Percentiles rank a stretch among this genome's conserved stretches.
phyloP scores from a whole-genome alignment of 2,797 vertebrate genomes.

The Psittacula derbiana region DNA sequence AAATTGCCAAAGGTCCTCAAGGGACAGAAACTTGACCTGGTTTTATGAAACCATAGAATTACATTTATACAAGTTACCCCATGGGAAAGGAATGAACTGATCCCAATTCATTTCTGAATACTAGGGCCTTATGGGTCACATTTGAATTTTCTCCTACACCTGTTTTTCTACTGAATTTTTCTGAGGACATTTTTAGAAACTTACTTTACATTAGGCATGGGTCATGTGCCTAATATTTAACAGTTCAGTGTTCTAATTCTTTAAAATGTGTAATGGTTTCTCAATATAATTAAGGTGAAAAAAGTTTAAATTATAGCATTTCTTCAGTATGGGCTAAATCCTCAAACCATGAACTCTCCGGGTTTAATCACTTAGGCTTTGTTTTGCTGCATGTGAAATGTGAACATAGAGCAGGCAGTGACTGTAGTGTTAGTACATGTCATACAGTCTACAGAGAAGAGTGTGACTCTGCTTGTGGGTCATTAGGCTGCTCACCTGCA shows the following conservation, averaged over 20 bases:
- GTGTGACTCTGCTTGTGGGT: background rate
- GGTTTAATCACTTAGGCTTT: background rate
- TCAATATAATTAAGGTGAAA: slow-evolving; percentile 10
- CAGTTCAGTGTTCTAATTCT: slow-evolving; percentile 53
- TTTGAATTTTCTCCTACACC: slow-evolving; percentile 74
- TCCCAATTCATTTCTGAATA: slow-evolving; percentile 79
- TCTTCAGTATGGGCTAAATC: background rate
- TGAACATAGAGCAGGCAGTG: background rate
- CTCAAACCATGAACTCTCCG: background rate
- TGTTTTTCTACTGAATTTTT: slow-evolving; percentile 70
- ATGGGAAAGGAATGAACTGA: slow-evolving; percentile 76
- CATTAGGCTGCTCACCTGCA: background rate
- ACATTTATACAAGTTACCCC: slow-evolving; percentile 81
- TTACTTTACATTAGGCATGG: slow-evolving; percentile 32
- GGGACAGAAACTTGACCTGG: slow-evolving; percentile 82
- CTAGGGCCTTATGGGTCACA: slow-evolving; percentile 72
- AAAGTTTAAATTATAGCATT: slow-evolving; percentile 16
- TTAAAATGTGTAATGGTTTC: slow-evolving; percentile 28
- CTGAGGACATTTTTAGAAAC: slow-evolving; percentile 50
- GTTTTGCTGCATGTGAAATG: background rate
- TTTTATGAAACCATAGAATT: slow-evolving; percentile 85
- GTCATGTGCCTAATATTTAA: slow-evolving; percentile 54
- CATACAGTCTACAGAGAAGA: background rate
- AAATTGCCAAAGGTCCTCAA: slow-evolving; percentile 75
- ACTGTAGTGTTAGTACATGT: background rate